Base-by-base conservation (phyloP, 2,888 invertebrate genomes). In the Trisateles emortualis region DNA sequence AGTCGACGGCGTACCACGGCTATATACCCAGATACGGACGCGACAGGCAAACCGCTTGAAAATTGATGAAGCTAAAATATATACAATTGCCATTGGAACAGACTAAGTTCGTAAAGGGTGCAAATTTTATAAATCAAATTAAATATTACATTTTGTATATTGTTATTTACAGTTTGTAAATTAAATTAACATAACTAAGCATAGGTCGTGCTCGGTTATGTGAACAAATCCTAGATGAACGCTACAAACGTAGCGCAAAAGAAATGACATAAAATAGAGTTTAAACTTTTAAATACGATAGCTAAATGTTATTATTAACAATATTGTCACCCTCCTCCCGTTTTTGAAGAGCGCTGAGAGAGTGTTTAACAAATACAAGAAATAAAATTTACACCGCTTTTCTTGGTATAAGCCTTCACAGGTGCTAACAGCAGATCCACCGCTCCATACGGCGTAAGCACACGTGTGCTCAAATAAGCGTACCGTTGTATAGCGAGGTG, bases 1-100 rank as follows among this genome's bases (percentile, higher is more conserved):
- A n/a, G 64, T 60, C 44, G 61, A 51, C 44, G 56, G 67, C 74
- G 72, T 58, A 68, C 55, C 65, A 54, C 49, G 62, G 70, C 68
- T 71, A 68, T 75, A 76, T 52, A 58, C 33, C 53, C 53, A 63
- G 26, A 68, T 72, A 73, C 76, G 68, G 60, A 46, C 51, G 35
- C 40, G 35, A 38, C 43, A 56, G 50, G 33, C 57, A 59, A 59
- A 60, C 50, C 47, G 49, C 52, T 55, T n/a, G 19, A 52, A 56
- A 54, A 51, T 33, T 35, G 42, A 45, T 46, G 38, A 70, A 73
- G 70, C 68, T 65, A 57, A 60, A 55, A 45, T 61, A 71, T 70
- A 46, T 72, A 71, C 69, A 69, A 29, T 58, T 60, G 58, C 63
- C 45, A 14, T 43, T 36, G 16, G 43, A 40, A 53, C n/a, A 52